Evolutionary conservation across 2,113 vertebrate species (phyloP).

Genomic region (Cryptotis parvus): DNA sequence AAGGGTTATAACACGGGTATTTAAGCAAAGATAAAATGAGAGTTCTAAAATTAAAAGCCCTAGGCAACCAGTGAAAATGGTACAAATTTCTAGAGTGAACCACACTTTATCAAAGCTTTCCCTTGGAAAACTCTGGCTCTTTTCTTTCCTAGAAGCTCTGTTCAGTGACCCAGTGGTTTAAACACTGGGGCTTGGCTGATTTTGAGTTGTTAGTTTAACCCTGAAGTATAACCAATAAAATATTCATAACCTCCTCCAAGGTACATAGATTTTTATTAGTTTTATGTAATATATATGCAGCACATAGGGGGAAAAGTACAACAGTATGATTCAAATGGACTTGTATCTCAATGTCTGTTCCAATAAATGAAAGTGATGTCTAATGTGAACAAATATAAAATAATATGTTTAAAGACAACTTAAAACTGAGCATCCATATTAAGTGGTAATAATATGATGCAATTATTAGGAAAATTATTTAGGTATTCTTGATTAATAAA

Average conservation of each 20-base stretch:
- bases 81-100: constrained; percentile 58
- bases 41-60: constrained; percentile 60
- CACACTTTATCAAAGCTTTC: constrained; percentile 53
- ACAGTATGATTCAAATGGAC: constrained; percentile 53
- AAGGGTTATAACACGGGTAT: constrained; percentile 42
- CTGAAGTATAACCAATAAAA: constrained; percentile 67
- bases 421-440: constrained; percentile 69
- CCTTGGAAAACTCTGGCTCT: constrained; percentile 55
- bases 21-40: constrained; percentile 74
- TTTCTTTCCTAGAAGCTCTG: constrained; percentile 42
- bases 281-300: constrained; percentile 74
- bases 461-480: constrained; percentile 74
- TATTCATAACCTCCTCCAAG: constrained; percentile 75
- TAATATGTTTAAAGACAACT: constrained; percentile 78
- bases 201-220: constrained; percentile 71
- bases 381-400: constrained; percentile 79
- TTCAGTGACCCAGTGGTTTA: constrained; percentile 50
- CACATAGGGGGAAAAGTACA: constrained; percentile 56
- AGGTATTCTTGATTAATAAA: constrained; percentile 59
- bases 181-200: constrained; percentile 54
- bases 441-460: neutral
- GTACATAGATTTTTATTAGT: constrained; percentile 79
- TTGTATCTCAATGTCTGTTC: constrained; percentile 58
- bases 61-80: constrained; percentile 47
- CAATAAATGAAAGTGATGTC: constrained; percentile 78